These are phyloP conservation scores for Pipistrellus pipistrellus DNA, from an alignment of 2,797 vertebrate genomes.

Conservation along the genomic window DNA sequence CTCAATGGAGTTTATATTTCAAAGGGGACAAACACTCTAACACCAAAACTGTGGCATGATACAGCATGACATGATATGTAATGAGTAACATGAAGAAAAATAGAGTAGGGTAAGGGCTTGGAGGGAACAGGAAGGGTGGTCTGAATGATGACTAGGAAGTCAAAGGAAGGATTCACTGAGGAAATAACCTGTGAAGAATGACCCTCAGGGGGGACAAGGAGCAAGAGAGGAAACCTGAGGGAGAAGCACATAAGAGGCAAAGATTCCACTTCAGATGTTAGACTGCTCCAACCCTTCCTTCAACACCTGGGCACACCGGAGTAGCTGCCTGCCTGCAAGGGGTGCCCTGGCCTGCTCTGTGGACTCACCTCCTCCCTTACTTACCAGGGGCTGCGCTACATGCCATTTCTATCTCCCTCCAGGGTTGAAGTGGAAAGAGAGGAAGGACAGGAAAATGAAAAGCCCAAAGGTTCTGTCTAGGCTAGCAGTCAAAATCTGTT, in stretches of 20 bases:
- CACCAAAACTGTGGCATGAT: neutral
- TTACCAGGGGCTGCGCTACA: neutral
- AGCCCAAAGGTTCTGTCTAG: neutral
- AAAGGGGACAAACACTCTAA: neutral
- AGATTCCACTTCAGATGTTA: neutral
- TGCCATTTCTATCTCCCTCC: neutral
- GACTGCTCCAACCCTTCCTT: neutral
- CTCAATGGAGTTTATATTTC: neutral
- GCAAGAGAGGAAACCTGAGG: neutral
- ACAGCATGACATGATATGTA: neutral
- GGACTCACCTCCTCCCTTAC: neutral
- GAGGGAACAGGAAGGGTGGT: neutral
- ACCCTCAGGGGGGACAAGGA: neutral
- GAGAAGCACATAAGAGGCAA: neutral
- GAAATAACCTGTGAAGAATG: neutral
- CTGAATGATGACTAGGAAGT: neutral
- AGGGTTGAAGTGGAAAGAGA: neutral
- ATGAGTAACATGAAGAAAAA: neutral
- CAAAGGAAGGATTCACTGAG: neutral
- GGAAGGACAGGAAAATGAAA: neutral
- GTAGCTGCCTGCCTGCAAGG: neutral
- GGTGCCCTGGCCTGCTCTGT: neutral
- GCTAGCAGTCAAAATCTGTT: neutral
- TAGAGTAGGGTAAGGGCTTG: neutral
- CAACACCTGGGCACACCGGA: neutral